Evolutionary conservation across 2,888 invertebrate species (phyloP).

Genomic region (Catocala fraxini): DNA sequence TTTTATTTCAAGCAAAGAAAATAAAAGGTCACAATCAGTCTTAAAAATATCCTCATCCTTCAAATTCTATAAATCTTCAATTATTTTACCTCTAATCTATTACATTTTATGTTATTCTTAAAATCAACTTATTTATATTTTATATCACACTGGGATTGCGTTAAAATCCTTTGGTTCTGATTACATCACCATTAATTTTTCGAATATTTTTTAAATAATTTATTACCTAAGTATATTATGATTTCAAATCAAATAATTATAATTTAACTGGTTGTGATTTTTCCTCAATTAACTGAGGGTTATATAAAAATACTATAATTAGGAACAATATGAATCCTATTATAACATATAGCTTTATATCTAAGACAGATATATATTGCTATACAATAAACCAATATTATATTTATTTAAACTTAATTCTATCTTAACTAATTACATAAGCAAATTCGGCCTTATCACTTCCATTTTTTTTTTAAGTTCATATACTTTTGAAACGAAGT

Average conservation of each 20-base stretch:
- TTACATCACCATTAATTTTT: slow-evolving; percentile 2
- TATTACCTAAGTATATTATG: slow-evolving; percentile 5
- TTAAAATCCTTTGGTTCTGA: slow-evolving; percentile 40
- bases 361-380: no score
- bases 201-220: slow-evolving; percentile 11
- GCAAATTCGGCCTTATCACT: no score
- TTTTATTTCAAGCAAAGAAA: slow-evolving; percentile 25
- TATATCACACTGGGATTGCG: slow-evolving; percentile 48
- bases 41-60: slow-evolving; percentile 50
- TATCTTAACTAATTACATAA: no score
- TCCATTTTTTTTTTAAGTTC: not conserved
- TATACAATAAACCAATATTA: no score
- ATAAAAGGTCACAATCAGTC: slow-evolving; percentile 47
- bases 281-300: slow-evolving; percentile 17
- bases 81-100: slow-evolving; percentile 14
- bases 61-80: slow-evolving; percentile 15
- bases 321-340: slow-evolving; percentile 43
- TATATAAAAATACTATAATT: slow-evolving; percentile 3
- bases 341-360: no score
- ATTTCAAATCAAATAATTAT: slow-evolving; percentile 1
- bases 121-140: slow-evolving; percentile 1
- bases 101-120: not conserved
- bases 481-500: not conserved
- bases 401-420: no score
- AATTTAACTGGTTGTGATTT: slow-evolving; percentile 11